Base-by-base conservation (phyloP, 2,113 vertebrate genomes). In the Cygnus atratus region DNA sequence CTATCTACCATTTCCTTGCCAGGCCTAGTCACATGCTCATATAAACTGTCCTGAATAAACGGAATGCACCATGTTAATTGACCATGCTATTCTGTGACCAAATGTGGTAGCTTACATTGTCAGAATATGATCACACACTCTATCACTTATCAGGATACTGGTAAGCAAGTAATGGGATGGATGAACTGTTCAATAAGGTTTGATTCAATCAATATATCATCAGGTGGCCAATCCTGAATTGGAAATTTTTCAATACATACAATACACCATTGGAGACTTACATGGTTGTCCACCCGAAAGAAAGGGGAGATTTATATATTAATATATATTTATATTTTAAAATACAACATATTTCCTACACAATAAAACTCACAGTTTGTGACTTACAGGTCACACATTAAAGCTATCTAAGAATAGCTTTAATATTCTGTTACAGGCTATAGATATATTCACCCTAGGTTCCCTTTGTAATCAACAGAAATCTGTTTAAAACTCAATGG, bases 401-500 rank as follows among this genome's bases (percentile, higher is more conserved):
- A 76, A 84, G n/a, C 18, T 18, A 66, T 33, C 67, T 77, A 77
- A 84, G 61, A 35, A 65, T 18, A 71, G 7, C 65, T 95, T 81
- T 59, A 84, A 46, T 61, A 63, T 75, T 89, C 44, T 63, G 25
- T 41, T 89, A 87, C 16, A 57, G 57, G 7, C 9, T 91, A 72
- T 8, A 43, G 57, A 15, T 8, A 83, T 77, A 67, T 25, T 91
- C 28, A 82, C 13, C 25, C 62, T 35, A 55, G 22, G 39, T 14
- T 89, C 43, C 43, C 37, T 72, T 79, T 35, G 72, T 63, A 78
- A 82, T 65, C 86, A 87, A 95, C 29, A 93, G 61, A 87, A 82
- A 89, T 52, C 50, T 84, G 39, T 70, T 82, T 74, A 78, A 94
- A 87, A 82, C 43, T 67, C 87, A 82, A 4, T 59, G 29, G 21